A percentile compares a stretch with the other conserved stretches of the same genome.
Conservation (phyloP, 2,797 vertebrate genomes). For the Mormyrus proboscirostris region DNA sequence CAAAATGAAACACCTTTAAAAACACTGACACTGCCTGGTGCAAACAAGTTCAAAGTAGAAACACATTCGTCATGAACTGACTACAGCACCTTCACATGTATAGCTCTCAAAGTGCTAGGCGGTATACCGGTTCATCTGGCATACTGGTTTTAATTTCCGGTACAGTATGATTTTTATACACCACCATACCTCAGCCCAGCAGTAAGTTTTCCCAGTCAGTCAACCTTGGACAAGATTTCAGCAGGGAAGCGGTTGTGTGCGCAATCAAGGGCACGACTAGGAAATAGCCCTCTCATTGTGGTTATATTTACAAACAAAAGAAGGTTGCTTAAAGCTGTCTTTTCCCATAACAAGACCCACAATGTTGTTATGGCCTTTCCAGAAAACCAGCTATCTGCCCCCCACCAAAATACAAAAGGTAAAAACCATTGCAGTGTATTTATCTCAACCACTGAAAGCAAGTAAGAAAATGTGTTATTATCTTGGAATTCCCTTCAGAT, state of each 20-base stretch:
- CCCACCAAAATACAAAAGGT: background rate
- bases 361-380: background rate
- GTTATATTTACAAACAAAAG: background rate
- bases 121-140: background rate
- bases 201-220: background rate
- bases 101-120: background rate
- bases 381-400: background rate
- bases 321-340: background rate
- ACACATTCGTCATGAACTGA: background rate
- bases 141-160: background rate
- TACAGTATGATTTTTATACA: background rate
- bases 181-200: background rate
- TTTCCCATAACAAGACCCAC: background rate
- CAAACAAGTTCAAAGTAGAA: background rate
- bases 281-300: background rate
- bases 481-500: background rate
- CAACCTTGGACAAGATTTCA: background rate
- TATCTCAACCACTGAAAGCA: background rate
- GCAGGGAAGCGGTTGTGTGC: background rate
- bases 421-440: background rate
- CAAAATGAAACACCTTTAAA: background rate
- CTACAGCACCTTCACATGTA: background rate
- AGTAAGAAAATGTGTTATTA: background rate
- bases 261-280: background rate
- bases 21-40: background rate